A percentile compares a stretch with the other conserved stretches of the same genome.
Conservation (phyloP, 2,797 vertebrate genomes). For the Danio choprae region DNA sequence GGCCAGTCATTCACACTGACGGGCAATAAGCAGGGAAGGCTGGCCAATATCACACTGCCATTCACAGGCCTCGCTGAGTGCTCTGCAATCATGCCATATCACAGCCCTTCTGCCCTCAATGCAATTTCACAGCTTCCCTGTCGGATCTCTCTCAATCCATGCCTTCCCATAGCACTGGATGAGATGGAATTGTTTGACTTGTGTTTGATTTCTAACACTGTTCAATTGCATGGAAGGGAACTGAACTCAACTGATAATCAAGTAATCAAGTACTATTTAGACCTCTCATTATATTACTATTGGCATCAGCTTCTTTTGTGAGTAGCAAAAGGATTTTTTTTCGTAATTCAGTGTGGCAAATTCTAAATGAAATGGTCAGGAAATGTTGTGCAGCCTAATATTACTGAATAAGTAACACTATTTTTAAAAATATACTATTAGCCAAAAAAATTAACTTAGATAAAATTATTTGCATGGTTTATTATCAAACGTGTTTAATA, state of each 20-base stretch:
- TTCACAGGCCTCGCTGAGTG: slow-evolving; percentile 50
- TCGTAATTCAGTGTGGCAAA: neutral
- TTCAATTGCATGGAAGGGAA: neutral
- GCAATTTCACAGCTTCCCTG: slow-evolving; percentile 52
- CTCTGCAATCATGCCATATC: slow-evolving; percentile 57
- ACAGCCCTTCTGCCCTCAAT: slow-evolving; percentile 50
- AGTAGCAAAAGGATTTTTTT: neutral
- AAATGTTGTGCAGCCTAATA: neutral
- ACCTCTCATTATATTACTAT: slow-evolving; percentile 12
- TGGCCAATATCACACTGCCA: slow-evolving; percentile 57
- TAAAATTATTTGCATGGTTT: neutral
- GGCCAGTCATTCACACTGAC: slow-evolving; percentile 60
- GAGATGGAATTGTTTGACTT: slow-evolving; percentile 22
- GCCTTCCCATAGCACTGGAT: slow-evolving; percentile 23
- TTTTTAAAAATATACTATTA: too few relatives aligned
- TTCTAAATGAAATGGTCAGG: neutral
- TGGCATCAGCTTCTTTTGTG: slow-evolving; percentile 4
- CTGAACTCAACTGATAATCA: slow-evolving; percentile 1
- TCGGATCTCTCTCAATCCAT: slow-evolving; percentile 38
- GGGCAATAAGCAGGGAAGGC: slow-evolving; percentile 55
- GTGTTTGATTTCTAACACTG: slow-evolving; percentile 3
- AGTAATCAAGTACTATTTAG: slow-evolving; percentile 27
- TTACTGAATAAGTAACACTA: neutral
- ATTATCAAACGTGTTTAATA: neutral
- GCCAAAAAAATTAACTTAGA: neutral